Evolutionary conservation across 2,888 invertebrate genomes (phyloP).

Genomic region (Drosophila subsilvestris): DNA sequence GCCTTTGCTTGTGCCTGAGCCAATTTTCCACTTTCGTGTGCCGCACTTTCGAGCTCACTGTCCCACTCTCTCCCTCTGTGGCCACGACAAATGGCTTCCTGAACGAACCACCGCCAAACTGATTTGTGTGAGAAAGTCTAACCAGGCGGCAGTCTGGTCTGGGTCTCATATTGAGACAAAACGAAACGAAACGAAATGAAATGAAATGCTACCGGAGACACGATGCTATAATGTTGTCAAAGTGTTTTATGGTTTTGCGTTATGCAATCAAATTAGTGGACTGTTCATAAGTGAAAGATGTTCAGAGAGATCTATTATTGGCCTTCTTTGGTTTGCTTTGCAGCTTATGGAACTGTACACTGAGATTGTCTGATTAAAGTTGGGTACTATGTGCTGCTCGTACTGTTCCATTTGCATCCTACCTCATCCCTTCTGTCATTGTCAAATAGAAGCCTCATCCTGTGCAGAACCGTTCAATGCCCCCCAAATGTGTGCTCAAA

Average conservation of each 20-base stretch:
- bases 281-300: slow-evolving; percentile 43
- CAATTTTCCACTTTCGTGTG: slow-evolving; percentile 48
- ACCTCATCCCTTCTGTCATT: too few species aligned
- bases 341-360: neutral
- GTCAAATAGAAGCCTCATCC: neutral
- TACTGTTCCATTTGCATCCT: too few species aligned
- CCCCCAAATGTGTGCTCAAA: neutral
- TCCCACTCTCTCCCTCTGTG: slow-evolving; percentile 24
- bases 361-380: neutral
- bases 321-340: neutral
- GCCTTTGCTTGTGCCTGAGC: slow-evolving; percentile 26
- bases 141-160: slow-evolving; percentile 1
- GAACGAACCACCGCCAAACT: slow-evolving; percentile 59
- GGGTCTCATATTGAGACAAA: slow-evolving; percentile 24
- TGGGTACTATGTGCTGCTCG: neutral
- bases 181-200: slow-evolving; percentile 7
- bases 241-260: slow-evolving; percentile 71
- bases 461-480: slow-evolving; percentile 3
- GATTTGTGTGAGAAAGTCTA: slow-evolving; percentile 77
- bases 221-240: slow-evolving; percentile 71
- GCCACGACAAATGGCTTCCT: slow-evolving; percentile 71
- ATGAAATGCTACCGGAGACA: slow-evolving; percentile 30
- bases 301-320: slow-evolving; percentile 14
- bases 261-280: slow-evolving; percentile 60
- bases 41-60: slow-evolving; percentile 26